Evolutionary conservation across 2,113 vertebrate species (phyloP), one percentile per base, ranked within the genome.

Genomic region (Grus americana): DNA sequence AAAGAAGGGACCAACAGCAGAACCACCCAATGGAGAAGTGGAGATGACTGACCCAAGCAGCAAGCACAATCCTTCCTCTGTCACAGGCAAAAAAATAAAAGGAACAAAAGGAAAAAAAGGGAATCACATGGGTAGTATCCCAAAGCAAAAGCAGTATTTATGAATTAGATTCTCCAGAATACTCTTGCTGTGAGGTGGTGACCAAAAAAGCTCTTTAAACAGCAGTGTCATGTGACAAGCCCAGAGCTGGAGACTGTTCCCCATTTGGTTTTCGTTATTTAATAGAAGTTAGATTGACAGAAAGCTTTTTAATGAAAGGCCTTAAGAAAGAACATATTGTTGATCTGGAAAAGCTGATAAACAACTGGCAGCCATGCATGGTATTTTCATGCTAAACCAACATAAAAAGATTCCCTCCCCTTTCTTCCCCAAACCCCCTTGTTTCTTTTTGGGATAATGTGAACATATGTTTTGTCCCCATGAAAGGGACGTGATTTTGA

Each of bases 251-350:
- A 86, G 79, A 87, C 50, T 57, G 86, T 46, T 92, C n/a, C 59
- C 88, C 97, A 96, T 96, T 96, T 97, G 97, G 62, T 92, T 97
- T 96, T 95, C 1, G 27, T 97, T 97, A 96, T 80, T 96, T 93
- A 80, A 78, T 88, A 59, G 55, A 68, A 80, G 67, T 68, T 91
- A 91, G 90, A 93, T 84, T 93, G 91, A 91, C 90, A 94, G 93
- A 93, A 91, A 96, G 54, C 68, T 82, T 36, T 87, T 94, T 75
- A 94, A 92, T 86, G 86, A 62, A 88, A 88, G 46, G n/a, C 81
- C 86, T 90, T 97, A 92, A 97, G 96, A 95, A 96, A 94, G 94
- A 96, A 96, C 86, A 96, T n/a, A 95, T 81, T 96, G 95, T 97
- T 96, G 97, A 91, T 96, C 70, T 96, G 93, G 74, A 94, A 96